Percentiles rank a stretch among this genome's conserved stretches.
Evolutionary conservation across 2,113 vertebrate species (phyloP).

Genomic region (Psilopsiagon aymara): DNA sequence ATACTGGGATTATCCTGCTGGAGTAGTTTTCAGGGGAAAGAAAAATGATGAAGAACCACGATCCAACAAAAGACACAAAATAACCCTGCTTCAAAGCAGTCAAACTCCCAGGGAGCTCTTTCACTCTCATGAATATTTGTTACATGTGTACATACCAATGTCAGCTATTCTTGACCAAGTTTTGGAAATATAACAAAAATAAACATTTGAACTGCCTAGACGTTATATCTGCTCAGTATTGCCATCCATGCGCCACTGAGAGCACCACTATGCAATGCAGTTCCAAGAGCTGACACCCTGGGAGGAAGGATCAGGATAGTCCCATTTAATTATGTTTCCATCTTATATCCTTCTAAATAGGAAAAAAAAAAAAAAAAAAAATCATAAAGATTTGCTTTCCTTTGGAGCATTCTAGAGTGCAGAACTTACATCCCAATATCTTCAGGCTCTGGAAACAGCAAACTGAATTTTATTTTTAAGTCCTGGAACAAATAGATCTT

Average conservation of each 20-base stretch:
- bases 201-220: background rate
- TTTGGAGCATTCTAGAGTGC: background rate
- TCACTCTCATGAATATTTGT: background rate
- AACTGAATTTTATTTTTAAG: background rate
- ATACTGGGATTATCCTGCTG: background rate
- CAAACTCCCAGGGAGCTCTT: background rate
- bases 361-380: background rate
- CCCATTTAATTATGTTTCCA: background rate
- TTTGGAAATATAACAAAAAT: constrained; percentile 13
- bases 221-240: background rate
- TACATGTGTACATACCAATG: background rate
- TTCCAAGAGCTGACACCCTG: background rate
- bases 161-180: background rate
- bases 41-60: background rate
- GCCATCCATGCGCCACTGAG: background rate
- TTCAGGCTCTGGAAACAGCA: background rate
- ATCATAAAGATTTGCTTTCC: background rate
- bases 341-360: background rate
- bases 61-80: background rate
- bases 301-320: background rate
- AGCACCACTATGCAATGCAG: background rate
- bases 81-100: background rate
- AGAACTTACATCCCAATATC: background rate
- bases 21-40: background rate
- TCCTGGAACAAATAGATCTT: background rate